Base-by-base conservation (phyloP, 1,140 invertebrate species). In the Bilobella aurantiaca region DNA sequence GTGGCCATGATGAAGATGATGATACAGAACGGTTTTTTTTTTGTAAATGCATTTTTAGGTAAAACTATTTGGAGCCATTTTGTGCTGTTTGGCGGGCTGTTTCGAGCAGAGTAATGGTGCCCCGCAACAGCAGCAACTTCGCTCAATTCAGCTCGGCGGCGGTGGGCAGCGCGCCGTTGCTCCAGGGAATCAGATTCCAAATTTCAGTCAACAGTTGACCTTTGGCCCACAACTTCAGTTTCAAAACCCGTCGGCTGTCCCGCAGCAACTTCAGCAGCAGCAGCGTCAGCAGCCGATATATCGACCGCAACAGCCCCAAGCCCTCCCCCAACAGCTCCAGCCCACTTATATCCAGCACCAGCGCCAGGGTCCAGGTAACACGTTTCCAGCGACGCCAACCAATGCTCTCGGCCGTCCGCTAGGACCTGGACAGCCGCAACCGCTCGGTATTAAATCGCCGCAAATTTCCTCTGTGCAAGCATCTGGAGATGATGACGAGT, bases 171-270 rank as follows among this genome's bases (percentile, higher is more conserved):
- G 71, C n/a, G 68, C 66, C 14, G 66, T 63, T n/a, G 64, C 37
- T 30, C 64, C 67, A 30, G 66, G 68, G 2, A 64, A 27, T 25
- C 69, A 69, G 42, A 32, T 49, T 16, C 71, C n/a, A n/a, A n/a
- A n/a, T n/a, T n/a, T n/a, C n/a, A n/a, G 69, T 28, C 66, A 69
- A 31, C 42, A 70, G 27, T 65, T 47, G 21, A 65, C 30, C 57
- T 29, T 2, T 64, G 59, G 28, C 25, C 29, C 30, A 56, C 23
- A 32, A 42, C 63, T 16, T 25, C 59, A 29, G 64, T n/a, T n/a
- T n/a, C 34, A 31, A 56, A 57, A 32, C 60, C 66, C 12, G 28
- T 49, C 27, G 30, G n/a, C n/a, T n/a, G n/a, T n/a, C n/a, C 49
- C 57, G 37, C 57, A 53, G 59, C 67, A 58, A 65, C 65, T 16